Evolutionary conservation across 1,140 invertebrate genomes (phyloP).

Genomic region (Sitobion miscanthi): DNA sequence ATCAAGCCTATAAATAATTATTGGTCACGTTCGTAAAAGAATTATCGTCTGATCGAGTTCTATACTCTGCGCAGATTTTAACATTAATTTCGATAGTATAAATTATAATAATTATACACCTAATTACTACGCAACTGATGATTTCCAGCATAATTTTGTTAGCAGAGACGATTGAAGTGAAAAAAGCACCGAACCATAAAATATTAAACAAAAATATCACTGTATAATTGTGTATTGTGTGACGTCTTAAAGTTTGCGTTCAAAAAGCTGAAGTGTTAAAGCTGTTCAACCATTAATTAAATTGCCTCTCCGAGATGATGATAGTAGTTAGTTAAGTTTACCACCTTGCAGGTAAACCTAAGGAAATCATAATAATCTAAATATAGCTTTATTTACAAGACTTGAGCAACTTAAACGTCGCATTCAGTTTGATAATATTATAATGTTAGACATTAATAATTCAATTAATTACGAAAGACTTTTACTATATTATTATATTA

Average conservation of each 20-base stretch:
- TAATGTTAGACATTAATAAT: conserved; percentile 11
- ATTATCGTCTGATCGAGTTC: no score
- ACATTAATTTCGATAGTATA: no score
- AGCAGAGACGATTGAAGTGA: neutral
- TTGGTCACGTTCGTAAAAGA: no score
- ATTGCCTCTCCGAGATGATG: neutral
- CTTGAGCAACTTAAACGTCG: neutral
- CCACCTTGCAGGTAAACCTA: neutral
- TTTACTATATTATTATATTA: neutral
- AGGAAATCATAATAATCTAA: conserved; percentile 1
- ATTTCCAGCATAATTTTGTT: neutral
- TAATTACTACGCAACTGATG: neutral
- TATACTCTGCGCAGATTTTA: no score
- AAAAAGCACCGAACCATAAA: neutral
- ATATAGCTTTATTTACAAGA: neutral
- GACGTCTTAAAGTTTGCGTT: neutral
- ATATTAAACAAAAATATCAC: neutral
- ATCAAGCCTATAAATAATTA: no score
- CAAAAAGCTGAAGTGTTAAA: neutral
- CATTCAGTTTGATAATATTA: neutral
- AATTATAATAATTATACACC: neutral
- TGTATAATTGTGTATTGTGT: neutral
- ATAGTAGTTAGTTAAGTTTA: conserved; percentile 3
- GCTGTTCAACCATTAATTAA: conserved; percentile 21
- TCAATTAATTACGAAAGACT: conserved; percentile 12